Base-by-base conservation (phyloP, 2,888 invertebrate genomes). In the Tillus elongatus region DNA sequence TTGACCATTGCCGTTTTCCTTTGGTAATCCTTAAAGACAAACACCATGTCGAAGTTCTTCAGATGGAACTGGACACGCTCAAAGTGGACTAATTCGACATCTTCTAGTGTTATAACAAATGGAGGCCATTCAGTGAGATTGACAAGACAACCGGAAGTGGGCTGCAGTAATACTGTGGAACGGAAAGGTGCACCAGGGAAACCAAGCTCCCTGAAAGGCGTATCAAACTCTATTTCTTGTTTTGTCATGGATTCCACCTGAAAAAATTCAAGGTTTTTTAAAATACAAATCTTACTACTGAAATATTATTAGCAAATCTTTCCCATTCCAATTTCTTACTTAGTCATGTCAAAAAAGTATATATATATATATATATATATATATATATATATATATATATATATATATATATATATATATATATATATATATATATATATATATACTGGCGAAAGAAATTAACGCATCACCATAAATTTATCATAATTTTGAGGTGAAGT, bases 31-130 rank as follows among this genome's bases (percentile, higher is more conserved):
- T 98, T 99, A 64, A 97, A 98, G 33, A 99, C 90, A 61, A 98
- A 97, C 44, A 98, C 91, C 93, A 98, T 97, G 65, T 99, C 98
- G 65, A 99, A 99, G 69, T 97, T 98, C 69, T 97, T 93, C 52
- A 99, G 71, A 58, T 96, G 95, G 66, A 98, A 97, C 64, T 93
- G 92, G 9, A 99, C 97, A 64, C 98, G 76, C 69, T 99, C 98
- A 67, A 99, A 99, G 66, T 99, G 97, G 1, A 99, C 93, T 50
- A 98, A 65, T 63, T 99, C 97, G 0, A 96, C 89, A 61, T 97
- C 96, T 64, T 97, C 97, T 13, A 99, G 71, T 0, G 97, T 90
- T 41, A 97, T 91, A 10, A 99, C 97, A 69, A 98, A 96, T 46
- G 98, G 96, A 12, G 98, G 98, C 96, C 97, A 97, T 70, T 98